Conservation (phyloP, 2,797 vertebrate genomes). For the Poecilia velifera region DNA sequence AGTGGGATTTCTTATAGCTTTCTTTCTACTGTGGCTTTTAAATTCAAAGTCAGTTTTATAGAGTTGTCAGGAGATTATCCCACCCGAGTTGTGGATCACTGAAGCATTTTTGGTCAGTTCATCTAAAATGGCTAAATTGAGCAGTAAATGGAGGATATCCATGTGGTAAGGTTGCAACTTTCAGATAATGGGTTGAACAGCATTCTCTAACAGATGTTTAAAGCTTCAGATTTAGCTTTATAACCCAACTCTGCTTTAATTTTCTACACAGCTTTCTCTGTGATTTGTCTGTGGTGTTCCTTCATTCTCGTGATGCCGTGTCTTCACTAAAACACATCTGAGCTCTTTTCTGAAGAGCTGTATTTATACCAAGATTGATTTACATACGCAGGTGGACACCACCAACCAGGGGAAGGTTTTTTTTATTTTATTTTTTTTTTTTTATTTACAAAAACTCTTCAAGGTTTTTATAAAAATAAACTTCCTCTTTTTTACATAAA, state of each 20-base stretch:
- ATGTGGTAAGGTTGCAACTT: constrained; percentile 1
- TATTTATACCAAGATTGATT: neutral
- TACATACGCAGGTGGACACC: neutral
- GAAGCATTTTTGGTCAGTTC: neutral
- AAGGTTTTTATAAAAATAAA: no score
- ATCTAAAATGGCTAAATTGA: no score
- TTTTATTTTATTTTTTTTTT: no score
- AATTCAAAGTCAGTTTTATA: neutral
- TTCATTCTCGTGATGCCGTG: neutral
- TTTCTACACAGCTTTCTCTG: neutral
- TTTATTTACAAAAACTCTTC: no score
- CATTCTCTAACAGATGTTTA: neutral
- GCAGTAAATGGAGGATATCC: no score
- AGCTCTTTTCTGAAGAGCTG: neutral
- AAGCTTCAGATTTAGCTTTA: neutral
- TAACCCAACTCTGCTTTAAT: neutral
- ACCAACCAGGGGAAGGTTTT: neutral
- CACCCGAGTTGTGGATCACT: neutral
- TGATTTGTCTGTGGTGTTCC: neutral
- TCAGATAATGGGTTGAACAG: neutral
- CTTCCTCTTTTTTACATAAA: no score
- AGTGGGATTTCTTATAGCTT: neutral
- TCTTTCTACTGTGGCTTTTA: neutral
- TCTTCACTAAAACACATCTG: neutral
- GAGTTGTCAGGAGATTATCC: neutral